Base-by-base conservation (phyloP, 1,140 invertebrate species). In the Nylanderia fulva region DNA sequence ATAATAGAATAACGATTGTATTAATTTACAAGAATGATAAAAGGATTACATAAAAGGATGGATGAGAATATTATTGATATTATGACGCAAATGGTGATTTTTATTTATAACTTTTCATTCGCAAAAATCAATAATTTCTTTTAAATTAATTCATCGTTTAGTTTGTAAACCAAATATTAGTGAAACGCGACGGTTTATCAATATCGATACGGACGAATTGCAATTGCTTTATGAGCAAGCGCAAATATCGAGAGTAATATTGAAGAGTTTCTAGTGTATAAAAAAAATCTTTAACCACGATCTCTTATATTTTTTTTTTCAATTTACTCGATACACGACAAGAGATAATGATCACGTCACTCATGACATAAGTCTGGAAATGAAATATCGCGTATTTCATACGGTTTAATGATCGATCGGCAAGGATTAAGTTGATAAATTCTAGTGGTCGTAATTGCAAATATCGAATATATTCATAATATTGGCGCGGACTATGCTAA, bases 341-440 rank as follows among this genome's bases (percentile, higher is more conserved):
- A 54, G 21, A 61, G 3, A 27, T 29, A 39, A 33, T 33, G 39
- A 11, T 36, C 8, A 52, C 24, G n/a, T 13, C 39, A 54, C 18
- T 3, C 3, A 36, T n/a, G 13, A 79, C 33, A 64, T 68, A 52
- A 29, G n/a, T 79, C n/a, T 21, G 63, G 15, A 54, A 68, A 54
- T 79, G 21, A 29, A 80, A 56, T 80, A 69, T 71, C 56, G 39
- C 77, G n/a, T 33, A 27, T 27, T 29, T 52, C 36, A n/a, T 52
- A 54, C 72, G 66, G 72, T 82, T 82, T 71, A 82, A 82, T 72
- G 69, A 82, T 45, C 64, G 39, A 58, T 0, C 69, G 13, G 66
- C 52, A 60, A 56, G n/a, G 52, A 33, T 71, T 72, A 82, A 82
- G 13, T 82, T 82, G 71, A 82, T 82, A 71, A 82, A 72, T 72